A percentile compares a stretch with the other conserved stretches of the same genome.
Evolutionary conservation across 2,888 invertebrate species (phyloP).

Genomic region (Tryphoninae sp.): DNA sequence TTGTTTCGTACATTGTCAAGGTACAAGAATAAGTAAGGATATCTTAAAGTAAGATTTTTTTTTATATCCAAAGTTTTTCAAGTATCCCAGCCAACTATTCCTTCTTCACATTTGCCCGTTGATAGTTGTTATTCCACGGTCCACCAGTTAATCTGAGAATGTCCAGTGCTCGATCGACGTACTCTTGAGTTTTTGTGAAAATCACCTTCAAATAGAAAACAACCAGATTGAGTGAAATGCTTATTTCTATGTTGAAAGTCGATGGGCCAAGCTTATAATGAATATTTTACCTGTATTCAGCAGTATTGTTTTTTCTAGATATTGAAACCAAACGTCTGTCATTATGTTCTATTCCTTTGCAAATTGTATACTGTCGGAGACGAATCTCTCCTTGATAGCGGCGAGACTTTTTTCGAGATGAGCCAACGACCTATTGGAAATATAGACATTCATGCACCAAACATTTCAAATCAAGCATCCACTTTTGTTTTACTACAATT

Average conservation of each 20-base stretch:
- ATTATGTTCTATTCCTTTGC: conserved; percentile 86
- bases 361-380: conserved; percentile 85
- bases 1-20: conserved; percentile 18
- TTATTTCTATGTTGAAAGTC: background rate
- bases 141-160: conserved; percentile 83
- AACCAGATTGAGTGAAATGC: conserved; percentile 13
- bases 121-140: conserved; percentile 82
- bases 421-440: conserved; percentile 75
- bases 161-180: conserved; percentile 82
- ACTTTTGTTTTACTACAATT: background rate
- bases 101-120: conserved; percentile 81
- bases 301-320: conserved; percentile 76
- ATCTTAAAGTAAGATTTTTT: conserved; percentile 23
- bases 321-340: conserved; percentile 84
- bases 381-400: conserved; percentile 85
- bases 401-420: conserved; percentile 84
- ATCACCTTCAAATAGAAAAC: conserved; percentile 78
- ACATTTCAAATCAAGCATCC: conserved; percentile 3
- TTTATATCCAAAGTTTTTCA: conserved; percentile 67
- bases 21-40: background rate
- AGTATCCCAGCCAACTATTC: conserved; percentile 79
- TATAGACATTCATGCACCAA: conserved; percentile 66
- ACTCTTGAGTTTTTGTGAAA: conserved; percentile 82
- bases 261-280: background rate
- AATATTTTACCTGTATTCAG: conserved; percentile 69